Evolutionary conservation across 2,113 vertebrate species (phyloP).

Genomic region (Varanus komodoensis): DNA sequence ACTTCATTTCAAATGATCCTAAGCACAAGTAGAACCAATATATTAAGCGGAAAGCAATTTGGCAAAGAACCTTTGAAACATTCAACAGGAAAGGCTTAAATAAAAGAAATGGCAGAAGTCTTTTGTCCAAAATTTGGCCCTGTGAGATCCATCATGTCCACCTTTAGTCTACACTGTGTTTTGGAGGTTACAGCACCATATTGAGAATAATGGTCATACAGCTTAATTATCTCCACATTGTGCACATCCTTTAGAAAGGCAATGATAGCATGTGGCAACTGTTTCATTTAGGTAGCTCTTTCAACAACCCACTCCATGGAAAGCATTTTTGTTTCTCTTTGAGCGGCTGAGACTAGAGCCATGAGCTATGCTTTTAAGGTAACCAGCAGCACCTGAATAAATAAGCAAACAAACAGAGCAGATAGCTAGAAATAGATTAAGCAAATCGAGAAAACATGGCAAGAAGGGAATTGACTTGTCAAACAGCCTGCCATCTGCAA

Average conservation of each 20-base stretch:
- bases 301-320: slow-evolving; percentile 13
- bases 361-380: slow-evolving; percentile 7
- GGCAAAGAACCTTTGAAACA: slow-evolving; percentile 37
- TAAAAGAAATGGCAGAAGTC: background rate
- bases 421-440: slow-evolving; percentile 39
- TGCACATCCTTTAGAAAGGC: slow-evolving; percentile 28
- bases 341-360: slow-evolving; percentile 6
- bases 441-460: slow-evolving; percentile 54
- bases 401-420: slow-evolving; percentile 38
- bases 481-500: slow-evolving; percentile 7
- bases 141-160: slow-evolving; percentile 23
- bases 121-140: background rate
- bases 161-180: slow-evolving; percentile 22
- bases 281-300: slow-evolving; percentile 34
- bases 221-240: slow-evolving; percentile 46
- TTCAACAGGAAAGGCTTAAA: slow-evolving; percentile 15
- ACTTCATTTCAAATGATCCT: slow-evolving; percentile 1
- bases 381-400: slow-evolving; percentile 32
- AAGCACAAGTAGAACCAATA: background rate
- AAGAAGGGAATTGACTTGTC: slow-evolving; percentile 40
- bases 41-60: slow-evolving; percentile 21
- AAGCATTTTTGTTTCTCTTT: slow-evolving; percentile 17
- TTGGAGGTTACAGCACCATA: background rate
- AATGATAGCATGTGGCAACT: slow-evolving; percentile 30
- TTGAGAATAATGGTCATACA: slow-evolving; percentile 8